Evolutionary conservation across 2,797 vertebrate species (phyloP).

Genomic region (Pangasius mekongensis): DNA sequence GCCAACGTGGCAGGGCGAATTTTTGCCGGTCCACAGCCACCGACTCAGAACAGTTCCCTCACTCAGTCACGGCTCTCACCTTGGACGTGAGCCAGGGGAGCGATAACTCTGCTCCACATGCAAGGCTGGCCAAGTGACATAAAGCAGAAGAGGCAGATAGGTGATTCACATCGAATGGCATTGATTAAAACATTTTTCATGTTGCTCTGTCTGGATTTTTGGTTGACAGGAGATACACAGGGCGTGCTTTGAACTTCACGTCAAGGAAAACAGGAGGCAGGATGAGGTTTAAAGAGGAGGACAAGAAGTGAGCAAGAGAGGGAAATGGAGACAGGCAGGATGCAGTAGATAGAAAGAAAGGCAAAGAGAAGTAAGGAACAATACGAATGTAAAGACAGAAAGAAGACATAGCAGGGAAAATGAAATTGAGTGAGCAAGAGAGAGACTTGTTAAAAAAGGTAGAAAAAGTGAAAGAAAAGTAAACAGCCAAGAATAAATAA

Average conservation of each 20-base stretch:
- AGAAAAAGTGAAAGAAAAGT: neutral
- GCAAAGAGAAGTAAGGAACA: neutral
- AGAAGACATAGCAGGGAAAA: neutral
- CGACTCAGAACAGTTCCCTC: constrained; percentile 20
- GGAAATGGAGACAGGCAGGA: neutral
- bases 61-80: constrained; percentile 31
- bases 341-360: neutral
- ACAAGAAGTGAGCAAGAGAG: neutral
- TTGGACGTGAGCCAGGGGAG: constrained; percentile 42
- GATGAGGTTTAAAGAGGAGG: neutral
- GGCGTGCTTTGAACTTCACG: constrained; percentile 19
- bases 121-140: constrained; percentile 50
- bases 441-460: neutral
- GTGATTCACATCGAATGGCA: constrained; percentile 44
- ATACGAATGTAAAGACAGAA: neutral
- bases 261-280: neutral
- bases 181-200: constrained; percentile 55
- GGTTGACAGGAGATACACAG: constrained; percentile 29
- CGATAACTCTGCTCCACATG: constrained; percentile 41
- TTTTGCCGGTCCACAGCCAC: constrained; percentile 38
- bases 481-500: neutral
- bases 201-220: constrained; percentile 35
- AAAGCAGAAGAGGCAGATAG: constrained; percentile 47
- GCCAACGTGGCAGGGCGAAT: constrained; percentile 33
- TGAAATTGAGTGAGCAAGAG: neutral